These are phyloP conservation scores for Siderastrea radians DNA, from an alignment of 92 coral and sea anemone species.

Conservation along the genomic window DNA sequence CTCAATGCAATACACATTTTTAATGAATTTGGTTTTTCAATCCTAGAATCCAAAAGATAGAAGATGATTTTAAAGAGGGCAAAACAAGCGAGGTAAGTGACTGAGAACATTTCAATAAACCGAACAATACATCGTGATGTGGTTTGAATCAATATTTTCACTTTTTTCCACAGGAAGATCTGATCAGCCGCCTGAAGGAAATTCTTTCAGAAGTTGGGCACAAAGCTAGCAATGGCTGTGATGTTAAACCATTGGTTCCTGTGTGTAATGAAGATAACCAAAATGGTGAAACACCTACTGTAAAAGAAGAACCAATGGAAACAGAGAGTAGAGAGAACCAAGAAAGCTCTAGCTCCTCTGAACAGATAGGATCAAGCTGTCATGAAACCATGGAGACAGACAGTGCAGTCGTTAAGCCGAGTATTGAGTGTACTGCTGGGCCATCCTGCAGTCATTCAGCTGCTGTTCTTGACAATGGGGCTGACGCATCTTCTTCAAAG, in stretches of 20 bases:
- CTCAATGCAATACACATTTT: background rate
- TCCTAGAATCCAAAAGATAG: conserved; percentile 44
- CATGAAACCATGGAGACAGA: conserved; percentile 7
- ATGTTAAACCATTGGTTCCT: background rate
- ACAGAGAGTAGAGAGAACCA: background rate
- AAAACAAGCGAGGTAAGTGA: conserved; percentile 45
- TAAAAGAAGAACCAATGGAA: conserved; percentile 33
- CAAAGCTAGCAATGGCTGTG: conserved; percentile 45
- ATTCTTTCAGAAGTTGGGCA: conserved; percentile 39
- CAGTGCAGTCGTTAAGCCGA: background rate
- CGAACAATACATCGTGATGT: background rate
- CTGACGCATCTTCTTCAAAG: background rate
- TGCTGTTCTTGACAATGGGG: background rate
- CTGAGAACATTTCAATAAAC: background rate
- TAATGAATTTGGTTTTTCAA: background rate
- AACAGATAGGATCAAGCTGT: conserved; percentile 10
- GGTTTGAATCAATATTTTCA: background rate
- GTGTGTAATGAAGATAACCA: background rate
- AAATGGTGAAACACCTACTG: background rate
- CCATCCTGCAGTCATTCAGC: conserved; percentile 3
- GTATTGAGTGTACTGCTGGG: background rate
- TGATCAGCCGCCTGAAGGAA: conserved; percentile 24
- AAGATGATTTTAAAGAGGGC: conserved; percentile 45
- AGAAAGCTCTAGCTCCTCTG: background rate
- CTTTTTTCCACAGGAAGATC: background rate